A percentile compares a stretch with the other conserved stretches of the same genome.
Evolutionary conservation across 2,113 vertebrate genomes (phyloP).

Genomic region (Sula dactylatra): DNA sequence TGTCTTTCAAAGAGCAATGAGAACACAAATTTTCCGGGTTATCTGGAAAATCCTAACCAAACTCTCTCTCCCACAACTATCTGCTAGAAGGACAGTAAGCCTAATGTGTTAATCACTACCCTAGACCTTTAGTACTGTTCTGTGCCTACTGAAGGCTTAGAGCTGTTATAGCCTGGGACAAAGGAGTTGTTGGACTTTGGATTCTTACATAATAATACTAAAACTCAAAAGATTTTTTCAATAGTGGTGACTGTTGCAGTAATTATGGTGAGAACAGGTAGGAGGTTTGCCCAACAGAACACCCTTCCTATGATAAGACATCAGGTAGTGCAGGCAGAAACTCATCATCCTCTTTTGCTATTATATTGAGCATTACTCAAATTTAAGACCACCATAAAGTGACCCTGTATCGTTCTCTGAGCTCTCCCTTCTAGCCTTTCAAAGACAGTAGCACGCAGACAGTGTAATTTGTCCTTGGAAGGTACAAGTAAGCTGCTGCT

Average conservation of each 20-base stretch:
- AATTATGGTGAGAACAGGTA: not conserved
- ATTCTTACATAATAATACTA: not conserved
- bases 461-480: not conserved
- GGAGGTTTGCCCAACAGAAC: not conserved
- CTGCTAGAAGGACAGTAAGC: not conserved
- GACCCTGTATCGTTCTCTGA: not conserved
- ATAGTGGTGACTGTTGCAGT: not conserved
- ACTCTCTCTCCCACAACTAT: not conserved
- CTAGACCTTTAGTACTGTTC: not conserved
- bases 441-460: not conserved
- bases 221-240: not conserved
- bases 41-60: not conserved
- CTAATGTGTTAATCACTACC: not conserved
- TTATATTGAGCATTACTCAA: not conserved
- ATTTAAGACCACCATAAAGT: not conserved
- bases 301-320: not conserved
- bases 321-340: not conserved
- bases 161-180: not conserved
- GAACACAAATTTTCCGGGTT: accelerated
- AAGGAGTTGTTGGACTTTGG: not conserved
- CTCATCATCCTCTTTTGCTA: not conserved
- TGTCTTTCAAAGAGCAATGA: not conserved
- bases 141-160: not conserved
- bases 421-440: not conserved
- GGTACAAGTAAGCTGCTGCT: not conserved